Percentiles rank a stretch among this genome's conserved stretches.
These are phyloP conservation scores for Pedetes capensis DNA, from an alignment of 2,113 vertebrate genomes.

Conservation along the genomic window DNA sequence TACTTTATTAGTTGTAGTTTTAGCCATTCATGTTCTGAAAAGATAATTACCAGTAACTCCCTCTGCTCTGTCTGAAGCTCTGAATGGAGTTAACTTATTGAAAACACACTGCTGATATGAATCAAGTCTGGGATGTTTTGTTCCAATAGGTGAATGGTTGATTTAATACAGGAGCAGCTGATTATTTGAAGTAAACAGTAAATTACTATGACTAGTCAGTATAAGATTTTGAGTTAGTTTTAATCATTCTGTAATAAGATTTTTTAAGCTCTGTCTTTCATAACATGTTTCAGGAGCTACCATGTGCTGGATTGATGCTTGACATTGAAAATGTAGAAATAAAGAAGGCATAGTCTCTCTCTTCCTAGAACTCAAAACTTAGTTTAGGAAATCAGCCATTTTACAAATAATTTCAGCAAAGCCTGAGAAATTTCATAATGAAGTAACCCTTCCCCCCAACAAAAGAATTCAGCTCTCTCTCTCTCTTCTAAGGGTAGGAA, in stretches of 20 bases:
- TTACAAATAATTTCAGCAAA: background rate
- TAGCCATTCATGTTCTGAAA: conserved; percentile 3
- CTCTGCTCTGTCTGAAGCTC: background rate
- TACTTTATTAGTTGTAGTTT: conserved; percentile 39
- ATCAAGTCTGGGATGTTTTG: background rate
- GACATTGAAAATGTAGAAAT: background rate
- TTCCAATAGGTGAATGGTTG: conserved; percentile 13
- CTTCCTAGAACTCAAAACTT: background rate
- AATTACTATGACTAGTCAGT: conserved; percentile 37
- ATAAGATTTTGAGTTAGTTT: background rate
- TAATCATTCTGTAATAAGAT: conserved; percentile 33
- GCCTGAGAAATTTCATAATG: background rate
- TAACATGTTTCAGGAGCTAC: background rate
- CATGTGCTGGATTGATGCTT: background rate
- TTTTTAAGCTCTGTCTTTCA: conserved; percentile 38
- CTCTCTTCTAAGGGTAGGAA: background rate
- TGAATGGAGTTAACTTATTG: conserved; percentile 23
- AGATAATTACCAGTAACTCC: conserved; percentile 46
- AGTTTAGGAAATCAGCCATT: background rate
- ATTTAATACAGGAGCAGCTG: background rate
- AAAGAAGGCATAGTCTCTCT: background rate
- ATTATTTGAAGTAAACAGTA: background rate
- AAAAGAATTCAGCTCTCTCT: background rate
- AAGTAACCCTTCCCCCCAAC: background rate
- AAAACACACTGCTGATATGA: background rate